Evolutionary conservation across 1,140 invertebrate genomes (phyloP), one percentile per base, ranked within the genome.

Genomic region (Solenopsis invicta): DNA sequence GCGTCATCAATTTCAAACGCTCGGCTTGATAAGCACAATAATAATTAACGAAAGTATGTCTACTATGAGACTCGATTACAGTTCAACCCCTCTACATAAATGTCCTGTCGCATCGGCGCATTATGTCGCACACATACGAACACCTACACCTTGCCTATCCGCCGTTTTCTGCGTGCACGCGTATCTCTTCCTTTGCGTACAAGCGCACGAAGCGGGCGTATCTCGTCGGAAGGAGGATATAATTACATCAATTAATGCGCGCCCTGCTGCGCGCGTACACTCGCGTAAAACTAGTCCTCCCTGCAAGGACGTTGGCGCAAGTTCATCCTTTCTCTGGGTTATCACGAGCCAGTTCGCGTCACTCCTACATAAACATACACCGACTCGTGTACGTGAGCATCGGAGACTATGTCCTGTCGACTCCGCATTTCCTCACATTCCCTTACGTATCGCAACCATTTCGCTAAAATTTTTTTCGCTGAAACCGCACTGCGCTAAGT

Each of bases 1-100:
- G 34, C 48, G 10, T 9, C 41, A 86, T 85, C 72, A 48, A 77
- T 74, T 66, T 86, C 69, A 75, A 56, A 3, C 24, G 82, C 61
- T 21, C 52, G 56, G 84, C 77, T 91, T 93, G 93, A 94, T 93
- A 92, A 93, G 90, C 89, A 82, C 72, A 72, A 91, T 87, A 88
- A 92, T 94, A 94, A 94, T 93, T 92, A 93, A 93, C 89, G 87
- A 88, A 92, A 91, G 69, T 91, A 92, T 91, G 92, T 91, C 87
- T 90, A 91, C 92, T 92, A 92, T 71, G 66, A 8, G 41, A 72
- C 85, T 91, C 21, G 41, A 93, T 92, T 92, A 91, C 80, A 56
- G 89, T 87, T 88, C 59, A 82, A 56, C 21, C 67, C 34, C n/a
- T 76, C 59, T 77, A 78, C 89, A 91, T 89, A 92, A 90, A 89